Conservation (phyloP, 2,113 vertebrate species). For the Carassius carassius region DNA sequence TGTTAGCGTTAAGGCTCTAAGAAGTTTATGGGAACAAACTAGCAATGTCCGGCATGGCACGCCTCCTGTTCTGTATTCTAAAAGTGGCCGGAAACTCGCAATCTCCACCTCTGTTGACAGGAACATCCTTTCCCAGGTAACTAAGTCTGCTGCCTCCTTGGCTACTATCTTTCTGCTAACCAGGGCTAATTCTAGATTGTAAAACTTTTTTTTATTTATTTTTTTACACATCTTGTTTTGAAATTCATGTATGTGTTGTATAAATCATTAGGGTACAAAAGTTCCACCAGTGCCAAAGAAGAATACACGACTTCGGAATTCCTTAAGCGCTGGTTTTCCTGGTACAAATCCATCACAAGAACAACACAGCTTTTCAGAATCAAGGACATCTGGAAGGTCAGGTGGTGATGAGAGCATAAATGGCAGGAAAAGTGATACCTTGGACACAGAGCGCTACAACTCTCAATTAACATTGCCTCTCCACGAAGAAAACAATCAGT, state of each 20-base stretch:
- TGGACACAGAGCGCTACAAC: background rate
- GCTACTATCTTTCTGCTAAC: background rate
- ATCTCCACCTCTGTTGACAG: constrained; percentile 41
- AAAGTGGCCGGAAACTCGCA: constrained; percentile 48
- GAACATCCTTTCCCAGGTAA: constrained; percentile 32
- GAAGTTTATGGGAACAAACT: constrained; percentile 49
- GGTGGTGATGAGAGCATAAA: background rate
- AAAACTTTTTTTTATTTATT: background rate
- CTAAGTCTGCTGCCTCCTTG: too few species aligned
- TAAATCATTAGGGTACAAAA: background rate
- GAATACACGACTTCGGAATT: constrained; percentile 30
- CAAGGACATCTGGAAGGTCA: background rate
- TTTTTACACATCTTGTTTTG: background rate
- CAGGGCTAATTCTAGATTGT: background rate
- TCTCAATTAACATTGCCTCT: background rate
- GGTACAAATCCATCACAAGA: background rate
- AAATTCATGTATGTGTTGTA: background rate
- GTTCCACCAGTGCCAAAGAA: constrained; percentile 27
- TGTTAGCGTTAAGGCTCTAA: constrained; percentile 47
- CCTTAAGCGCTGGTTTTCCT: constrained; percentile 23
- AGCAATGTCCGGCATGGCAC: background rate
- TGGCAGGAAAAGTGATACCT: background rate
- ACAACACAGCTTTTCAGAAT: background rate
- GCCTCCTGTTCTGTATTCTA: constrained; percentile 55
- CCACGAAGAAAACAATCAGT: constrained; percentile 45